A percentile compares a stretch with the other conserved stretches of the same genome.
Conservation (phyloP, 2,113 vertebrate genomes). For the Eulacestoma nigropectus region DNA sequence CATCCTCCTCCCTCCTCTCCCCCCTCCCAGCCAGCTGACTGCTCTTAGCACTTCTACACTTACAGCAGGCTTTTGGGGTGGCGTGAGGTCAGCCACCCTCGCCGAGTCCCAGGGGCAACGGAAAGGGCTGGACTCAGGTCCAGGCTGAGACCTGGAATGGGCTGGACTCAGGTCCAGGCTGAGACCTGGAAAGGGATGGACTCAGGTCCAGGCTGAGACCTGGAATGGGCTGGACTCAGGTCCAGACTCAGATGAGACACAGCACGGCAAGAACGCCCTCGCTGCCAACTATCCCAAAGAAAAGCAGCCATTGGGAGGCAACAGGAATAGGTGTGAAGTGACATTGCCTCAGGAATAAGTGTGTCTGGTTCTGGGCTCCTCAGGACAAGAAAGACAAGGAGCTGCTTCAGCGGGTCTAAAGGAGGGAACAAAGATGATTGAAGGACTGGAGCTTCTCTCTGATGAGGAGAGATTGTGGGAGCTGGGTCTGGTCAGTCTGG, state of each 20-base stretch:
- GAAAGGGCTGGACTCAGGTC: not conserved
- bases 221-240: no score
- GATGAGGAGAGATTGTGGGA: not conserved
- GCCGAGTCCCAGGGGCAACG: rapidly evolving
- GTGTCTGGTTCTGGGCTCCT: not conserved
- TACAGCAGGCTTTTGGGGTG: not conserved
- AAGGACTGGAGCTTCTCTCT: not conserved
- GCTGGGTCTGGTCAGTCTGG: not conserved
- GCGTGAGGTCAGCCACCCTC: not conserved
- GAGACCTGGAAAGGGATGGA: not conserved
- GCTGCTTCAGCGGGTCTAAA: not conserved
- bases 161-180: not conserved
- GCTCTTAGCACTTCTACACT: not conserved
- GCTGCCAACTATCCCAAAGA: not conserved
- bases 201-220: not conserved
- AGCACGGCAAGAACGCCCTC: rapidly evolving
- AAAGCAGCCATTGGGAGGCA: not conserved
- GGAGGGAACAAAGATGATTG: not conserved
- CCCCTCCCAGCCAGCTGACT: not conserved
- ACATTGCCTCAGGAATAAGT: not conserved
- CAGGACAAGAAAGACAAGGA: not conserved
- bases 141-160: not conserved
- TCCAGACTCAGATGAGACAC: not conserved
- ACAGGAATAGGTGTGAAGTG: rapidly evolving
- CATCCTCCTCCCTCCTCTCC: not conserved